Evolutionary conservation across 1,140 invertebrate genomes (phyloP), one percentile per base, ranked within the genome.

Genomic region (Gryllus bimaculatus): DNA sequence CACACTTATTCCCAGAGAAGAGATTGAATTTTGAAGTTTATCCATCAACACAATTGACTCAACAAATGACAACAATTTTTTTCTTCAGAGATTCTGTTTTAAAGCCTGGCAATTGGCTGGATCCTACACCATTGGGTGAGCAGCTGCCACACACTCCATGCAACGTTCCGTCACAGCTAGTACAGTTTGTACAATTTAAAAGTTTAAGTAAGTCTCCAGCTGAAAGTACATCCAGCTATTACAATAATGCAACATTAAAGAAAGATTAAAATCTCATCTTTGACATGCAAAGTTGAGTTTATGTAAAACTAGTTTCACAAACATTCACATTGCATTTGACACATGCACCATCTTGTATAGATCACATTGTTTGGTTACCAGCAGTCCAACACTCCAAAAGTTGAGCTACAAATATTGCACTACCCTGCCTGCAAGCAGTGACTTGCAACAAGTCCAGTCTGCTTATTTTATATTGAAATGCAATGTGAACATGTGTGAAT

Each of bases 151-250:
- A 66, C 54, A 66, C 54, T 66, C 54, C 54, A 66, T 66, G 54
- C 18, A 18, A 66, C 54, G 18, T 18, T 18, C 18, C 18, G 54
- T 66, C 54, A 66, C 54, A 66, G 54, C 54, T 66, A 66, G 54
- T 66, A 66, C 54, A 66, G 10, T 66, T 66, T 66, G 10, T 66
- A 66, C 54, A 66, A 66, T 66, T 66, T 66, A 66, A 66, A 66
- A 66, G 54, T 66, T 66, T 66, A 66, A 66, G 54, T 66, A 66
- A 66, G 54, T 66, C 54, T 66, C 18, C 18, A 66, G 54, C 54
- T 66, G 54, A 66, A 66, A 66, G 18, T 66, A 66, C 54, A 66
- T 66, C 54, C 54, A 66, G 54, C 54, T 66, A 66, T 66, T 66
- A 66, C 54, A 66, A 18, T 66, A 66, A 66, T 66, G 54, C 18